Percentiles rank a stretch among this genome's conserved stretches.
These are phyloP conservation scores for Sternarchorhynchus goeldii DNA, from an alignment of 2,797 vertebrate species.

Conservation along the genomic window DNA sequence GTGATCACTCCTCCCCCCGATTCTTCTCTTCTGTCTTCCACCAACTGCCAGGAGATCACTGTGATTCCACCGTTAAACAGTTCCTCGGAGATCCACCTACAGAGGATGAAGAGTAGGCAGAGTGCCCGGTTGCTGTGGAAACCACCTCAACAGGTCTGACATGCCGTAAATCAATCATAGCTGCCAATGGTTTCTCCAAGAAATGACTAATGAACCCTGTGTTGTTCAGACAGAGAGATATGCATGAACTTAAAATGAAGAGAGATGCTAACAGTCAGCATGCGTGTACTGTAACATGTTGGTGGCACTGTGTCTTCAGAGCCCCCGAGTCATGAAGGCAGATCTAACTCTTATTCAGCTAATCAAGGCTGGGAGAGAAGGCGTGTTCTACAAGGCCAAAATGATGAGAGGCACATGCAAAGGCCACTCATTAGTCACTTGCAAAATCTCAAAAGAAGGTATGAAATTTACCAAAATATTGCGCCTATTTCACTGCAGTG, in stretches of 20 bases:
- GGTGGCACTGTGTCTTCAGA: conserved; percentile 51
- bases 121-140: conserved; percentile 63
- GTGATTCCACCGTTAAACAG: not conserved
- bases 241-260: not conserved
- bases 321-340: conserved; percentile 62
- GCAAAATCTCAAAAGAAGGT: conserved; percentile 80
- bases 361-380: conserved; percentile 77
- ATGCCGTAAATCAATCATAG: not conserved
- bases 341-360: conserved; percentile 75
- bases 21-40: conserved; percentile 12
- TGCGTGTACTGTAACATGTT: not conserved
- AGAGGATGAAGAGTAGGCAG: conserved; percentile 24
- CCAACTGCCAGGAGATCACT: not conserved
- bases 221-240: not conserved
- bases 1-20: conserved; percentile 23
- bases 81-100: conserved; percentile 12
- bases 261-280: too few relatives aligned
- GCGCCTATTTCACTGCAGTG: not conserved
- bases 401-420: conserved; percentile 73
- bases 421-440: conserved; percentile 74
- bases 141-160: conserved; percentile 64
- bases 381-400: conserved; percentile 75
- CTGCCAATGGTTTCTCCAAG: not conserved
- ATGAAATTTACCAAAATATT: not conserved
- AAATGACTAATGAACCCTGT: not conserved